phyloP scores from a whole-genome alignment of 2,888 invertebrate species.

The Tortricodes alternella region DNA sequence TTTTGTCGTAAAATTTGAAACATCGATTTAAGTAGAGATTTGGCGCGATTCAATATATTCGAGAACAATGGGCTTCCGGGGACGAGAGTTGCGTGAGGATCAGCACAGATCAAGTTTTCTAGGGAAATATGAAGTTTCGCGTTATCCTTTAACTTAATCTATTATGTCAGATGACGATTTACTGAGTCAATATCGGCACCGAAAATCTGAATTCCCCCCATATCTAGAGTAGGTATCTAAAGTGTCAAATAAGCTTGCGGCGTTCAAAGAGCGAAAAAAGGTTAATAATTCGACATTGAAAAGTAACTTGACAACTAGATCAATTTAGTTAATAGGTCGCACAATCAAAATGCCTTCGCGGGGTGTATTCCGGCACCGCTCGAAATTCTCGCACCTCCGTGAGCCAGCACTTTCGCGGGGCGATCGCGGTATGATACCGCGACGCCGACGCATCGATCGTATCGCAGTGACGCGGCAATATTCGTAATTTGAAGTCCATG shows the following conservation, averaged over 20 bases:
- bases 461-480: slow-evolving; percentile 75
- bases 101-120: slow-evolving; percentile 61
- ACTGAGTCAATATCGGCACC: neutral
- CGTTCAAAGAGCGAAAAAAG: too few species aligned
- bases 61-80: slow-evolving; percentile 75
- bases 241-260: neutral
- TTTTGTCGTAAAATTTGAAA: slow-evolving; percentile 72
- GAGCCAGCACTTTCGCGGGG: slow-evolving; percentile 74
- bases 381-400: slow-evolving; percentile 69
- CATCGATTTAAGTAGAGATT: slow-evolving; percentile 73
- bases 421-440: slow-evolving; percentile 79
- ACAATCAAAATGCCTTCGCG: slow-evolving; percentile 55
- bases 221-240: neutral
- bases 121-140: slow-evolving; percentile 46
- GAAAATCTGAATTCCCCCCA: neutral
- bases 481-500: slow-evolving; percentile 66
- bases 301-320: neutral
- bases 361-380: slow-evolving; percentile 58
- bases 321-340: slow-evolving; percentile 37
- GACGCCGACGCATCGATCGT: slow-evolving; percentile 69
- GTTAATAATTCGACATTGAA: neutral
- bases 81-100: slow-evolving; percentile 64
- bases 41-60: slow-evolving; percentile 64
- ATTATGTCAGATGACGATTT: slow-evolving; percentile 9
- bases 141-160: slow-evolving; percentile 31